Evolutionary conservation across 2,113 vertebrate species (phyloP).

Genomic region (Podocnemis expansa): DNA sequence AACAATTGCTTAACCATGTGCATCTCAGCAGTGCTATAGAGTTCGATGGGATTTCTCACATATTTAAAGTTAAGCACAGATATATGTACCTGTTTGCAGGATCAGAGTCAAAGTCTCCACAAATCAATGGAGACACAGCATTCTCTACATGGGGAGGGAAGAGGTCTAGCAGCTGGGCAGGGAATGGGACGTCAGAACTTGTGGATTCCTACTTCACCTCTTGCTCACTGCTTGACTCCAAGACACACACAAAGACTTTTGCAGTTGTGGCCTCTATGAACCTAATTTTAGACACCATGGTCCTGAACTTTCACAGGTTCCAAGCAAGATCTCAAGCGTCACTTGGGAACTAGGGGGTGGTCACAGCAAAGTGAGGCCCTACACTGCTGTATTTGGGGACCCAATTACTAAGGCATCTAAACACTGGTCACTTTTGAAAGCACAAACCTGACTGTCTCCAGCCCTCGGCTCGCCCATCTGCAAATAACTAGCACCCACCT

Average conservation of each 20-base stretch:
- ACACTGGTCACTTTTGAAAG: not conserved
- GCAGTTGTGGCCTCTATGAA: not conserved
- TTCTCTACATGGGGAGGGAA: not conserved
- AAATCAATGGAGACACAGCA: not conserved
- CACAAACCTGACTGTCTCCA: not conserved
- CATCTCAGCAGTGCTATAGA: not conserved
- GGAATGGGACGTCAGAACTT: not conserved
- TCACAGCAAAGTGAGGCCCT: not conserved
- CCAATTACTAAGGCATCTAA: not conserved
- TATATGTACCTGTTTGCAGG: not conserved
- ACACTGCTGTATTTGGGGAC: not conserved
- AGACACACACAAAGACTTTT: not conserved
- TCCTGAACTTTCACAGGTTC: not conserved
- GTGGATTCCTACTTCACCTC: not conserved
- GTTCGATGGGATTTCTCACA: not conserved
- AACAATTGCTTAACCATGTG: not conserved
- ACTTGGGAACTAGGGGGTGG: not conserved
- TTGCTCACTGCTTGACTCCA: not conserved
- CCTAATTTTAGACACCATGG: too few species aligned
- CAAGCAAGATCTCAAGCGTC: not conserved
- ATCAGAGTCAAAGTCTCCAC: not conserved
- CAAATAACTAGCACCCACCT: not conserved
- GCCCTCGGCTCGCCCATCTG: not conserved
- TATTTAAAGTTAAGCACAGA: not conserved
- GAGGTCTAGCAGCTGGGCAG: not conserved